A percentile compares a stretch with the other conserved stretches of the same genome.
Evolutionary conservation across 2,797 vertebrate species (phyloP).

Genomic region (Myiotriccus ornatus): DNA sequence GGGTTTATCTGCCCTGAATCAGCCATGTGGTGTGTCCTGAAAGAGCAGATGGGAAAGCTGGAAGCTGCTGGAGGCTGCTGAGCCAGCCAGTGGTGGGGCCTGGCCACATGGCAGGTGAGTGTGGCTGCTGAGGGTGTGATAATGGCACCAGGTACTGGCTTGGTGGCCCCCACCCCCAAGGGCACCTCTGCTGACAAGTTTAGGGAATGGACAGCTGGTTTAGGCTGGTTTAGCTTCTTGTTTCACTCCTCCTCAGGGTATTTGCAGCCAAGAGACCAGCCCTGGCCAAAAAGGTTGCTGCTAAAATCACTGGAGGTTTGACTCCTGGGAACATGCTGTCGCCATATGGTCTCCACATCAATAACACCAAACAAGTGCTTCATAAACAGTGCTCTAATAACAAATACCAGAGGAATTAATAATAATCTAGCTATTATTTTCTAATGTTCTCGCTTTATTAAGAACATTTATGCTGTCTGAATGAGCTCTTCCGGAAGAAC

Average conservation of each 20-base stretch:
- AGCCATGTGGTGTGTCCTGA: neutral
- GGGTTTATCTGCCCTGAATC: neutral
- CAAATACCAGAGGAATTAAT: constrained; percentile 69
- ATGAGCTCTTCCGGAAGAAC: constrained; percentile 14
- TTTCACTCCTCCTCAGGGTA: neutral
- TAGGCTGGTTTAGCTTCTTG: neutral
- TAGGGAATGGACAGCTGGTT: neutral
- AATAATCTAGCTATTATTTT: constrained; percentile 63
- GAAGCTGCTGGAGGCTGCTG: constrained; percentile 1
- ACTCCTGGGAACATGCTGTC: constrained; percentile 34
- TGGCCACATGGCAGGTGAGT: neutral
- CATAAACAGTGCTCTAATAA: constrained; percentile 57
- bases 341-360: constrained; percentile 51
- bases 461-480: constrained; percentile 42
- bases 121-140: neutral
- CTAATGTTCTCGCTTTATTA: constrained; percentile 56
- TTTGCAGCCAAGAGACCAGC: constrained; percentile 11
- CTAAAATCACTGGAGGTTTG: constrained; percentile 1
- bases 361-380: constrained; percentile 57
- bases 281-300: constrained; percentile 30
- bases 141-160: neutral
- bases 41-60: neutral
- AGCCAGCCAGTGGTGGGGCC: neutral
- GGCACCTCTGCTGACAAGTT: neutral
- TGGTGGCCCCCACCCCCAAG: neutral